Evolutionary conservation across 2,113 vertebrate genomes (phyloP).

Genomic region (Arenaria interpres): DNA sequence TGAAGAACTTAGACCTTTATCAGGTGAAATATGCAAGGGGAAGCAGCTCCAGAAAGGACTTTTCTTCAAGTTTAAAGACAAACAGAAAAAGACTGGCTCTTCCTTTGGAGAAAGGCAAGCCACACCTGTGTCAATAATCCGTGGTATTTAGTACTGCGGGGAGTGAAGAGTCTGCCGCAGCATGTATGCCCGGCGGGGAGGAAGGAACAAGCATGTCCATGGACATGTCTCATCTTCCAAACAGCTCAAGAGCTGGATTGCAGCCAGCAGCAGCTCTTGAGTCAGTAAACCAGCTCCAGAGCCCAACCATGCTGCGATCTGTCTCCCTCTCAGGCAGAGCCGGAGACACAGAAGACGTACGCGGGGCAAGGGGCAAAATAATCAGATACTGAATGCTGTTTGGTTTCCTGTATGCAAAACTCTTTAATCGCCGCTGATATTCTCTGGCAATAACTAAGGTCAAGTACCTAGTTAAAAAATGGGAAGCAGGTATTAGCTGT

Average conservation of each 20-base stretch:
- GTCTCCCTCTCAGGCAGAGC: background rate
- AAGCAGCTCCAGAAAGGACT: slow-evolving; percentile 51
- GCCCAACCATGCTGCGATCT: background rate
- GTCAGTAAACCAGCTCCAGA: background rate
- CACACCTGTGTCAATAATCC: slow-evolving; percentile 80
- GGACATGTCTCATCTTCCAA: slow-evolving; percentile 53
- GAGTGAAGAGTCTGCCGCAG: slow-evolving; percentile 66
- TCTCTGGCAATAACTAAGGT: background rate
- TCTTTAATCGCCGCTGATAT: background rate
- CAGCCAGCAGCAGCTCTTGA: slow-evolving; percentile 4
- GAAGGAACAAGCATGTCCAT: slow-evolving; percentile 25
- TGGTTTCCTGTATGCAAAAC: background rate
- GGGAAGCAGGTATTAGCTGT: background rate
- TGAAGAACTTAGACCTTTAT: slow-evolving; percentile 38
- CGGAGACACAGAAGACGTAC: background rate
- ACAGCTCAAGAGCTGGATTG: background rate
- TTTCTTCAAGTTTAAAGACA: slow-evolving; percentile 55
- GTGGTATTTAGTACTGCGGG: slow-evolving; percentile 72
- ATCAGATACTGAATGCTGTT: background rate
- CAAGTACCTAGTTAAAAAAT: background rate
- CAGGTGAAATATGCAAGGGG: background rate
- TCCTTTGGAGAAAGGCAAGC: slow-evolving; percentile 45
- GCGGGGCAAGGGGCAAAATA: background rate
- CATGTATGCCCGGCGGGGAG: slow-evolving; percentile 65
- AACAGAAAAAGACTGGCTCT: slow-evolving; percentile 10